phyloP scores from a whole-genome alignment of 2,113 vertebrate genomes.

The Salvator merianae region DNA sequence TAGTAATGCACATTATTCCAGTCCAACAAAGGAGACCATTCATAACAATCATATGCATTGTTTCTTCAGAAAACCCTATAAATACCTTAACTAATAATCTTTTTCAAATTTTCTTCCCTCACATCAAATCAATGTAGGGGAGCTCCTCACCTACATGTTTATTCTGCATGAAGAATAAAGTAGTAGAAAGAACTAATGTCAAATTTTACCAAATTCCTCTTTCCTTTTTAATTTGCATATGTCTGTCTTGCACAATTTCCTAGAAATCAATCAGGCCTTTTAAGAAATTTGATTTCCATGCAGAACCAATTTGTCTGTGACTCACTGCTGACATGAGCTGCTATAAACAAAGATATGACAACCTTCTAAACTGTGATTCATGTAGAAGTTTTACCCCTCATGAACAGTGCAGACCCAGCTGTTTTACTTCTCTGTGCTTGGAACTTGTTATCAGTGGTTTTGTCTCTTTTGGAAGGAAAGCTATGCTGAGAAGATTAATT shows the following conservation, averaged over 20 bases:
- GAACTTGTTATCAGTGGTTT: not conserved
- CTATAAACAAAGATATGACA: not conserved
- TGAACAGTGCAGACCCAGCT: not conserved
- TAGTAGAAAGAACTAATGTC: not conserved
- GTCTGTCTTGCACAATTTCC: conserved; percentile 3
- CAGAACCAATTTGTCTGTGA: not conserved
- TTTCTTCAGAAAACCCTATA: not conserved
- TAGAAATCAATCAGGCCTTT: not conserved
- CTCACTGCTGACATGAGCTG: not conserved
- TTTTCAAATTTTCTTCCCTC: not conserved
- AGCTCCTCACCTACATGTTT: not conserved
- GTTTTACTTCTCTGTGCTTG: not conserved
- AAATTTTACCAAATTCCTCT: not conserved
- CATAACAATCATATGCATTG: not conserved
- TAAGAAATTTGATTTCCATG: not conserved
- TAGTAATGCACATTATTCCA: not conserved
- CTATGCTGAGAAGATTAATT: no score
- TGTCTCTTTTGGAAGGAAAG: not conserved
- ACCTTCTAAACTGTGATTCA: not conserved
- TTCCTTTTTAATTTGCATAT: not conserved
- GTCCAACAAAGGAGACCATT: not conserved
- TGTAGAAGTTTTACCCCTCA: not conserved
- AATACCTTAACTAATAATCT: not conserved
- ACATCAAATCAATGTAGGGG: not conserved
- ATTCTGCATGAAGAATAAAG: not conserved